These are phyloP conservation scores for Myopa testacea DNA, from an alignment of 2,888 invertebrate genomes.

Conservation along the genomic window DNA sequence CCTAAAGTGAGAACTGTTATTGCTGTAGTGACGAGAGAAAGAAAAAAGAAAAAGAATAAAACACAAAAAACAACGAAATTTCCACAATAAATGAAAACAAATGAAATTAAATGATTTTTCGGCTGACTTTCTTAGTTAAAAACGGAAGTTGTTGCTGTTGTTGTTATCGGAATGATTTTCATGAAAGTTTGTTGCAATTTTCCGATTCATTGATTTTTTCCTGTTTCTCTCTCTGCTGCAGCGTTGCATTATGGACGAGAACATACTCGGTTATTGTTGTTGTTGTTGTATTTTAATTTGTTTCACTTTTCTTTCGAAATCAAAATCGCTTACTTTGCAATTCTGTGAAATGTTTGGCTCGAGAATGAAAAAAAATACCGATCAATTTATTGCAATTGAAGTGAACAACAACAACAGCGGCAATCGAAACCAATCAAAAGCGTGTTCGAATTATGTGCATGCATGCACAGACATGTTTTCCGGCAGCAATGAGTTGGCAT, in stretches of 20 bases:
- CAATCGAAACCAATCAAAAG: background rate
- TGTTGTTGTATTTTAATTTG: background rate
- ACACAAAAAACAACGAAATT: background rate
- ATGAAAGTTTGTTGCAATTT: constrained; percentile 15
- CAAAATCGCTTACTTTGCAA: background rate
- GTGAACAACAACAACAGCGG: background rate
- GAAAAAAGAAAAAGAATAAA: background rate
- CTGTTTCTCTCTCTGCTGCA: background rate
- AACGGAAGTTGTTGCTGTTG: constrained; percentile 13
- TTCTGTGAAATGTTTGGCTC: background rate
- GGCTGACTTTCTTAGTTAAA: background rate
- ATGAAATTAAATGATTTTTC: constrained; percentile 7
- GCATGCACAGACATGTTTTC: background rate
- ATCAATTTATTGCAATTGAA: background rate
- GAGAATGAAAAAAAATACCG: background rate
- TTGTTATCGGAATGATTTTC: constrained; percentile 8
- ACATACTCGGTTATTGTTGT: background rate
- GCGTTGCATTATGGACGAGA: background rate
- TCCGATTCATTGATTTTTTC: constrained; percentile 18
- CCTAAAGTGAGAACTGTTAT: background rate
- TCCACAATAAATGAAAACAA: background rate
- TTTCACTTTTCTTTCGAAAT: background rate
- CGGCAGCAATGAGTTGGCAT: too few relatives aligned
- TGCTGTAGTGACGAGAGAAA: background rate
- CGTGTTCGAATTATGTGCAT: background rate